Evolutionary conservation across 2,113 vertebrate species (phyloP).

Genomic region (Noctilio leporinus): DNA sequence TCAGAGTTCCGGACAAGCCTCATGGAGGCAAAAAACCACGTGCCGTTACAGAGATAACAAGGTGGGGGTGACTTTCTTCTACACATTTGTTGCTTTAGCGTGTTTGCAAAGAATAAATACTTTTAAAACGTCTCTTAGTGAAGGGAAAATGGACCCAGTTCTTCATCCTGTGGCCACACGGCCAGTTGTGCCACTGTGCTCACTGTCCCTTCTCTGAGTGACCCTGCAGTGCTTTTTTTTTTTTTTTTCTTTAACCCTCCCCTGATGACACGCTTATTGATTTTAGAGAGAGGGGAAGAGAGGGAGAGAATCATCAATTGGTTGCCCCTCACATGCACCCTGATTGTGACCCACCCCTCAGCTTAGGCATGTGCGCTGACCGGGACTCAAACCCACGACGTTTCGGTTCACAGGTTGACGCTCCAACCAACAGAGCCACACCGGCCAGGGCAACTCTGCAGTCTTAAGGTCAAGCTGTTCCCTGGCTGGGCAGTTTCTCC

Average conservation of each 20-base stretch:
- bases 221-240: background rate
- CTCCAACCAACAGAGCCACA: too few relatives aligned
- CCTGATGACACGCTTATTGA: too few relatives aligned
- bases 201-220: background rate
- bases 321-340: too few relatives aligned
- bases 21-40: too few relatives aligned
- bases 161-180: background rate
- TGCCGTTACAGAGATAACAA: background rate
- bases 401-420: too few relatives aligned
- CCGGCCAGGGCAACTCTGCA: background rate
- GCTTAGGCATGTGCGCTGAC: too few relatives aligned
- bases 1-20: background rate
- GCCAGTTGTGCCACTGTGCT: accelerated
- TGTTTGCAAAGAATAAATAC: background rate
- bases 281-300: too few relatives aligned
- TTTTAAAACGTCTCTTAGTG: background rate
- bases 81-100: background rate
- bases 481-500: background rate
- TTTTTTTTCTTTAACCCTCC: too few relatives aligned
- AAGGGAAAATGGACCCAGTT: background rate
- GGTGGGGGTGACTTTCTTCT: background rate
- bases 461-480: background rate
- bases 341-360: too few relatives aligned
- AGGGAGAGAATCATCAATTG: too few relatives aligned
- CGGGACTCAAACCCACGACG: too few relatives aligned